Evolutionary conservation across 1,140 invertebrate genomes (phyloP), one percentile per base, ranked within the genome.

Genomic region (Trissolcus basalis): DNA sequence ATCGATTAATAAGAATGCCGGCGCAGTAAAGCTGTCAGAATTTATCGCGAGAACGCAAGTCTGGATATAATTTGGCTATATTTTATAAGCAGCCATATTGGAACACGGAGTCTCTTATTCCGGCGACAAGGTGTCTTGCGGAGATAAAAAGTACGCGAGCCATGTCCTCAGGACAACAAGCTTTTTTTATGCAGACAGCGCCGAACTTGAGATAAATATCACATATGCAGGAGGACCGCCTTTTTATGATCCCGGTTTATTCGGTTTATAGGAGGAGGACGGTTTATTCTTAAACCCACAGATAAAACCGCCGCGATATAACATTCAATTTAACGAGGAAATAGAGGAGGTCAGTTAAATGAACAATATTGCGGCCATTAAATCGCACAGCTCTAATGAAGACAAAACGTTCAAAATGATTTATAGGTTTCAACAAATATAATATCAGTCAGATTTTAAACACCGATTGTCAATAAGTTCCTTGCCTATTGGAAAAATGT

Each of bases 191-290:
- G 49, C 70, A 67, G 41, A 10, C 55, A 41, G 58, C 54, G 13
- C 69, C 32, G 47, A 55, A 64, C 56, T n/a, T 41, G 19, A 43
- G 60, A 72, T 60, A 72, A 72, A 72, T 72, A 65, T 72, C 63
- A 1, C 27, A 58, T 41, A 47, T 44, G 15, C 9, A 12, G 15
- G 58, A 49, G 33, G 50, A 54, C 32, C 36, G 12, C 8, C 19
- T 44, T 64, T 64, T 54, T 70, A 56, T 33, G 53, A 51, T 45
- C 32, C 13, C 36, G 6, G n/a, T n/a, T n/a, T n/a, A n/a, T n/a
- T n/a, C n/a, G n/a, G n/a, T n/a, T n/a, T n/a, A n/a, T n/a, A n/a
- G n/a, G n/a, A n/a, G n/a, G n/a, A n/a, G n/a, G n/a, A 7, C 27
- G 14, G 49, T 45, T 69, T 32, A 55, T 54, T 49, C 45, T 41